Conservation (phyloP, 2,888 invertebrate genomes). For the Itoplectis maculator region DNA sequence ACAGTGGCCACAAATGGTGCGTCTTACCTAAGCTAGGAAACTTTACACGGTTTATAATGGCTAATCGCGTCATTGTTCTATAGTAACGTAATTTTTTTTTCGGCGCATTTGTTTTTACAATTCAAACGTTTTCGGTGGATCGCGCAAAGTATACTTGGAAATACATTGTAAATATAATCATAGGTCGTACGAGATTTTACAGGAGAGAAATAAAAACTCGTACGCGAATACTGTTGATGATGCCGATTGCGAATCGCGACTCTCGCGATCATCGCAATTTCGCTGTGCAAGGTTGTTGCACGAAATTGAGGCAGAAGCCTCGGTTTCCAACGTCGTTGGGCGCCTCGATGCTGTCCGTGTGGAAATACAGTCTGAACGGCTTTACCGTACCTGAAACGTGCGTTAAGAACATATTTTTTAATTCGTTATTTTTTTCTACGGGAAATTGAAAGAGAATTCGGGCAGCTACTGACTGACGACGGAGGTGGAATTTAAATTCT, state of each 20-base stretch:
- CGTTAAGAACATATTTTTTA: no score
- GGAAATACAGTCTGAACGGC: slow-evolving; percentile 92
- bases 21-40: no score
- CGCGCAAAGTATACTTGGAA: no score
- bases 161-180: no score
- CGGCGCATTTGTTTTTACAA: no score
- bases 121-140: no score
- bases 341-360: slow-evolving; percentile 91
- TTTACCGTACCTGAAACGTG: slow-evolving; percentile 90
- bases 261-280: slow-evolving; percentile 70
- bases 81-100: no score
- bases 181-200: background rate
- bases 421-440: no score
- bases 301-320: slow-evolving; percentile 93
- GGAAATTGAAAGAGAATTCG: no score
- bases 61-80: no score
- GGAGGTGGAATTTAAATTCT: slow-evolving; percentile 87
- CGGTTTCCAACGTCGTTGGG: slow-evolving; percentile 91
- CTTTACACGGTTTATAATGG: no score
- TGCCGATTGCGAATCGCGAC: background rate
- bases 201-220: background rate
- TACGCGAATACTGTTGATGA: slow-evolving; percentile 34
- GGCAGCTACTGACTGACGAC: slow-evolving; percentile 89
- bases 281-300: slow-evolving; percentile 94
- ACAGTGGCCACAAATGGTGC: no score